These are phyloP conservation scores for Isurus oxyrinchus DNA, from an alignment of 2,113 vertebrate species.

Conservation along the genomic window DNA sequence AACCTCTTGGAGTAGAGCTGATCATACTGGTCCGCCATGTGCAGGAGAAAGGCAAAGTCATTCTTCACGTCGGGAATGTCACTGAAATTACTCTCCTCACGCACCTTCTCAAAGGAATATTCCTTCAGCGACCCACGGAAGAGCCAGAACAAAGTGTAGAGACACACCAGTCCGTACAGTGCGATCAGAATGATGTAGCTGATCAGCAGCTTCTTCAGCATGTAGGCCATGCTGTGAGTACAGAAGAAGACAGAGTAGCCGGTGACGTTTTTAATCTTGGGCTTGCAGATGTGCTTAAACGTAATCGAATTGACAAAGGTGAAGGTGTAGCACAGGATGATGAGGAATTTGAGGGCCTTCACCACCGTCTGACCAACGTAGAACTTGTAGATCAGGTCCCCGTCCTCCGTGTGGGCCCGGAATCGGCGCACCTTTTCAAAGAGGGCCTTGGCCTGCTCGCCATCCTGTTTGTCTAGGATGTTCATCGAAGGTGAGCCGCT, in stretches of 20 bases:
- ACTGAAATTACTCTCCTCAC: constrained; percentile 49
- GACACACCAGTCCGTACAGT: constrained; percentile 57
- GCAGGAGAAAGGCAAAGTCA: constrained; percentile 70
- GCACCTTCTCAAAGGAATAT: constrained; percentile 61
- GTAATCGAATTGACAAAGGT: constrained; percentile 59
- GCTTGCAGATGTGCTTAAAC: constrained; percentile 59
- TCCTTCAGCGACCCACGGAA: constrained; percentile 57
- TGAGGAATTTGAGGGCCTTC: constrained; percentile 55
- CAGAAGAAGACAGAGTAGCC: constrained; percentile 64
- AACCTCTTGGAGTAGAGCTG: constrained; percentile 62
- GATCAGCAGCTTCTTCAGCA: constrained; percentile 61
- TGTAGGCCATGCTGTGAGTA: constrained; percentile 64
- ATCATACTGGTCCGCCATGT: constrained; percentile 72
- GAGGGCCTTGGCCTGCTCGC: constrained; percentile 64
- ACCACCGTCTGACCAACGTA: constrained; percentile 64
- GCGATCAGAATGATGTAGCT: constrained; percentile 59
- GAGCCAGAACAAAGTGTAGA: constrained; percentile 65
- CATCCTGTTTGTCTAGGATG: constrained; percentile 63
- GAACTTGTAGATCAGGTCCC: constrained; percentile 65
- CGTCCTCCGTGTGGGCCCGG: constrained; percentile 61
- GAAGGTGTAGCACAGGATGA: constrained; percentile 62
- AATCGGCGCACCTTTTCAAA: constrained; percentile 71
- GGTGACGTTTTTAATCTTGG: constrained; percentile 50
- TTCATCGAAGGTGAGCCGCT: constrained; percentile 42
- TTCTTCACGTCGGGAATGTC: constrained; percentile 64